These are phyloP conservation scores for Chelidonichthys spinosus DNA, from an alignment of 2,797 vertebrate species.

Conservation along the genomic window DNA sequence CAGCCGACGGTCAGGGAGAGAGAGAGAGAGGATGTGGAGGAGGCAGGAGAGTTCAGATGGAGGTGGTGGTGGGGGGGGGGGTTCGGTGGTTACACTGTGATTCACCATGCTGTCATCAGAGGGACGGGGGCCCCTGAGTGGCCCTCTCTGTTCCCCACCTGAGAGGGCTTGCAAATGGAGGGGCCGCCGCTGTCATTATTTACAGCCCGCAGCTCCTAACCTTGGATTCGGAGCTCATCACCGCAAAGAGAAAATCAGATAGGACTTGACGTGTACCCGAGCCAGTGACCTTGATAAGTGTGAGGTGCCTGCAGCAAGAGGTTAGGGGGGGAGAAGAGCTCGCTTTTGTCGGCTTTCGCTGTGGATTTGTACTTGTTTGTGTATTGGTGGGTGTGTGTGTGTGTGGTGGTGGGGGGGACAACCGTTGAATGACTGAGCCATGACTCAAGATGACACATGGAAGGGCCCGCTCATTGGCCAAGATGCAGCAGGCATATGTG, in stretches of 20 bases:
- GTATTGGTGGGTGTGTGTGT: conserved; percentile 17
- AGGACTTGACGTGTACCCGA: conserved; percentile 81
- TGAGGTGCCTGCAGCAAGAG: conserved; percentile 78
- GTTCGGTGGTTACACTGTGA: conserved; percentile 61
- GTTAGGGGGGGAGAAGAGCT: conserved; percentile 70
- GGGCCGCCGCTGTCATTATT: conserved; percentile 80
- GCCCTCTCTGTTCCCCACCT: conserved; percentile 79
- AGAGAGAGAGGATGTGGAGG: conserved; percentile 48
- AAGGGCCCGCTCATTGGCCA: conserved; percentile 12
- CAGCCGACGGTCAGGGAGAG: conserved; percentile 67
- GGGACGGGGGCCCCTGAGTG: conserved; percentile 69
- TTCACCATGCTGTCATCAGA: conserved; percentile 77
- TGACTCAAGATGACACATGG: conserved; percentile 66
- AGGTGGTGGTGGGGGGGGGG: conserved; percentile 25
- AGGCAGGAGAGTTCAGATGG: conserved; percentile 58
- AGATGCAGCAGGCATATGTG: conserved; percentile 37
- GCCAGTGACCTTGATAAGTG: conserved; percentile 84
- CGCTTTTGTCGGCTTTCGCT: conserved; percentile 57
- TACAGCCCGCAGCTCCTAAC: conserved; percentile 82
- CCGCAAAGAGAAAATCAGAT: conserved; percentile 77
- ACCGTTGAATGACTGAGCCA: conserved; percentile 56
- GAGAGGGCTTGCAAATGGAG: conserved; percentile 79
- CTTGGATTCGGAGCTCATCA: conserved; percentile 81
- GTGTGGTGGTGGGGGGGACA: conserved; percentile 14
- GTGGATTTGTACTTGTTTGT: conserved; percentile 31